Base-by-base conservation (phyloP, 37 sponge, comb jelly and placozoan species). In the Hexactinellida sp. region DNA sequence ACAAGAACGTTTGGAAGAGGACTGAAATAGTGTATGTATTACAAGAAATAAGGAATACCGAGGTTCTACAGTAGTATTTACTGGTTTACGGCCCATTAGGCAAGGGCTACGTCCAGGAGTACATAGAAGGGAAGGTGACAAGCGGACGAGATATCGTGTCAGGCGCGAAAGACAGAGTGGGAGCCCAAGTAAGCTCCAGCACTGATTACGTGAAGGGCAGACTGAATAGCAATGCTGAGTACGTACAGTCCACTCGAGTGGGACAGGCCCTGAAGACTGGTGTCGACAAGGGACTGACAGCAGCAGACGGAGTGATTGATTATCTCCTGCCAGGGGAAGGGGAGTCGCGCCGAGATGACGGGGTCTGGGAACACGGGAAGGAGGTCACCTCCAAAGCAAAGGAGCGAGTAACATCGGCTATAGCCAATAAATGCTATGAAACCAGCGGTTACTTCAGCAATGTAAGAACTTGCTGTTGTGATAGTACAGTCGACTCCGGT, bases 361-460 rank as follows among this genome's bases (percentile, higher is more conserved):
- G 76, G 30, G 76, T 63, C 3, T 63, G 76, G 76, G 76, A n/a
- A 63, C 76, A 63, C 30, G 76, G 76, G 34, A 63, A 28, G 13
- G 76, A 63, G 76, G 76, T 63, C 32, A 63, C 76, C 76, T 25
- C 28, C 76, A 63, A 63, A 23, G 76, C 76, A 63, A 63, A 63
- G 76, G 76, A n/a, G 3, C 3, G 76, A 63, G 3, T 63, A 23
- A 63, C 76, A 32, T 63, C 76, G 3, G 19, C 13, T 32, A 23
- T 63, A n/a, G 76, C 76, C 28, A 63, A 63, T 63, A 63, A 28
- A 28, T 63, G 13, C 30, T 63, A 63, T 63, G 19, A 63, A 28
- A 63, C 76, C 5, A 23, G 76, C 3, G 76, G 13, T 23, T 63
- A 63, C 34, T 21, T 63, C 76, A 63, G 34, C 34, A 63, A 10